Conservation (phyloP, 1,140 invertebrate genomes). For the Coptotermes formosanus region DNA sequence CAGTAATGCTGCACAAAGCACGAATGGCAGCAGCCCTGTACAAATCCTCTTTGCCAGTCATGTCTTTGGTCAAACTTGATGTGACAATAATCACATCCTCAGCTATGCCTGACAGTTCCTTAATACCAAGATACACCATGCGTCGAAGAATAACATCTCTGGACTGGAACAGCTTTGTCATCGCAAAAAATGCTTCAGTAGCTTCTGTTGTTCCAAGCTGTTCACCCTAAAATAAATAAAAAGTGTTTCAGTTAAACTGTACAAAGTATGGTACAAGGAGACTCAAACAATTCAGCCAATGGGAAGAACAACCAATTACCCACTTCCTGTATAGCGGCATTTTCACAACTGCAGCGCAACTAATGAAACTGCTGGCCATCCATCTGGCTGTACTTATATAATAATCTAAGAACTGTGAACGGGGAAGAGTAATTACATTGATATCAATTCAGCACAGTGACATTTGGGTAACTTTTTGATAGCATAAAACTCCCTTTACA, state of each 20-base stretch:
- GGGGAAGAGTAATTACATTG: no score
- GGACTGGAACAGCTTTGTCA: constrained; percentile 98
- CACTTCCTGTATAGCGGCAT: no score
- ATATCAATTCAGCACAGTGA: no score
- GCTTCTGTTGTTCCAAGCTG: constrained; percentile 89
- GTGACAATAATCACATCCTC: constrained; percentile 99
- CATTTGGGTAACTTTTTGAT: no score
- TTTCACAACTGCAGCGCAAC: no score
- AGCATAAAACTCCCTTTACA: no score
- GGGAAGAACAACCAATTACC: no score
- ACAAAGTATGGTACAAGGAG: not conserved
- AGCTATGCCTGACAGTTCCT: constrained; percentile 90
- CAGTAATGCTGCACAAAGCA: constrained; percentile 96
- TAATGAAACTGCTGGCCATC: no score
- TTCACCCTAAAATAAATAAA: constrained; percentile 66
- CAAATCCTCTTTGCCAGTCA: constrained; percentile 97
- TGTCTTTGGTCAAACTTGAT: constrained; percentile 96
- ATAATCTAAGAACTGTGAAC: no score
- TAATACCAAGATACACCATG: constrained; percentile 96
- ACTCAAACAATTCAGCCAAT: no score
- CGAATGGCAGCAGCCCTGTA: constrained; percentile 95
- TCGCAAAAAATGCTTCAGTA: constrained; percentile 98
- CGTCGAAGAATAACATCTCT: constrained; percentile 91
- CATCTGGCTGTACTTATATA: no score
- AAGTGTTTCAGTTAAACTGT: not conserved